Conservation (phyloP, 2,113 vertebrate genomes). For the Tretioscincus oriximinensis region DNA sequence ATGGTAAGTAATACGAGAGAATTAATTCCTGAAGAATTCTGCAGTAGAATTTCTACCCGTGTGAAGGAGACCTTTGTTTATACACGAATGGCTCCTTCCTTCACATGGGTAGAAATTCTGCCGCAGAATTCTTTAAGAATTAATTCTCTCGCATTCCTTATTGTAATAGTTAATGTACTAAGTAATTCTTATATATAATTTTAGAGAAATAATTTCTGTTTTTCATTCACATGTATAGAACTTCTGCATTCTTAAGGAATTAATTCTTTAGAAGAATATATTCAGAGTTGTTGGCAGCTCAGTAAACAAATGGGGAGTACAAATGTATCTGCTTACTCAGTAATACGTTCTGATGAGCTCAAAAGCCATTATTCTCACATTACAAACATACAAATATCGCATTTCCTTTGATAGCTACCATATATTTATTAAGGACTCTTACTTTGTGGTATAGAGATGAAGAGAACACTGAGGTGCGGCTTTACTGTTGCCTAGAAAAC, state of each 20-base stretch:
- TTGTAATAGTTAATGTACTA: no score
- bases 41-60: not conserved
- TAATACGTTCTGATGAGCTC: not conserved
- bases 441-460: constrained; percentile 67
- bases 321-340: not conserved
- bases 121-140: no score
- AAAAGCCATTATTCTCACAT: not conserved
- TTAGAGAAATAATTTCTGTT: no score
- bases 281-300: not conserved
- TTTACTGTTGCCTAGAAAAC: constrained; percentile 65
- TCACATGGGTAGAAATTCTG: not conserved
- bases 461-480: constrained; percentile 51
- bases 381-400: not conserved
- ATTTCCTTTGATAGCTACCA: not conserved
- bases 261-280: no score
- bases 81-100: not conserved
- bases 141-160: not conserved
- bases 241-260: no score
- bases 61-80: not conserved
- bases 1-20: not conserved
- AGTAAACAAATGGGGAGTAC: not conserved
- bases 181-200: no score
- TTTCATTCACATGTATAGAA: no score
- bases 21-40: not conserved
- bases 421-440: constrained; percentile 35